Evolutionary conservation across 2,888 invertebrate species (phyloP), one percentile per base, ranked within the genome.

Genomic region (Philopedon plagiatum): DNA sequence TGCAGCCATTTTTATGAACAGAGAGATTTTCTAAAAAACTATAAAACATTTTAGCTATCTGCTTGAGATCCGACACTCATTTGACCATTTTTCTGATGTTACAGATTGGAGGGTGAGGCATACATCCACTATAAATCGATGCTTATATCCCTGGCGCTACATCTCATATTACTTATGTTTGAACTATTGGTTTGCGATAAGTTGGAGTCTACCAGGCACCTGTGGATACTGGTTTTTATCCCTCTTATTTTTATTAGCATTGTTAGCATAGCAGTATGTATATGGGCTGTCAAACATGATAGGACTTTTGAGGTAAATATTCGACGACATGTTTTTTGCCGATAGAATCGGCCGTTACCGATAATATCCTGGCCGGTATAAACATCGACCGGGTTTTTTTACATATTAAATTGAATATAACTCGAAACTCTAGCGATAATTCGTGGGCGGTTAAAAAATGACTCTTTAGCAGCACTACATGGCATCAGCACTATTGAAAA

Each of bases 241-340:
- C 99, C 99, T 8, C 87, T 99, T 75, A 96, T 99, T 85, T 97
- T 98, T 86, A 95, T 98, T 82, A 97, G 97, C 75, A 94, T 99
- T 79, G 93, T 98, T 37, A 98, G 98, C 68, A 97, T 99, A 80
- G 97, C 97, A 57, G 96, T 98, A 74, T 98, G 94, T 83, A 96
- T 99, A 80, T 99, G 99, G 99, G 96, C 98, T 58, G 96, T 99
- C 15, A 97, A 98, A 87, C 98, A 99, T 86, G 98, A 99, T 84
- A 91, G 98, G 68, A 95, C 97, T 21, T 98, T 98, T 88, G 99
- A 99, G 90, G 94, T 94, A 85, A 84, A 72, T 69, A n/a, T n/a
- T n/a, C n/a, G n/a, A n/a, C n/a, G n/a, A n/a, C n/a, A n/a, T n/a
- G n/a, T n/a, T n/a, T n/a, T n/a, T n/a, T n/a, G n/a, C n/a, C n/a